Conservation (phyloP, 1,140 invertebrate genomes). For the Conus betulinus region DNA sequence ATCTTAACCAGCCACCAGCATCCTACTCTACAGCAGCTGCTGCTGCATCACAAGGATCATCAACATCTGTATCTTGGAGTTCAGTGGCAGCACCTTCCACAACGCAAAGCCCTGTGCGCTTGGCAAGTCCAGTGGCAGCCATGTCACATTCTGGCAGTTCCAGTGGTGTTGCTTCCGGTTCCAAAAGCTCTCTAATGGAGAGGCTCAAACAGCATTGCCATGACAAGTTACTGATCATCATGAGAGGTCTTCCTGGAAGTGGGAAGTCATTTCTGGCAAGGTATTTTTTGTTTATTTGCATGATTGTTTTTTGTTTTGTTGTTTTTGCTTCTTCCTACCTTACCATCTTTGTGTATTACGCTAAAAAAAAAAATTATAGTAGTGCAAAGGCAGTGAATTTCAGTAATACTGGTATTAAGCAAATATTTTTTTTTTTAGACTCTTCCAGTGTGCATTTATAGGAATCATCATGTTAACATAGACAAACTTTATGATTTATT, state of each 20-base stretch:
- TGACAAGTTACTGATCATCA: constrained; percentile 80
- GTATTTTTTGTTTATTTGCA: constrained; percentile 16
- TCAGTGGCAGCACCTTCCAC: not conserved
- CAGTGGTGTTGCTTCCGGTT: no score
- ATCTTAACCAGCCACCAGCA: not conserved
- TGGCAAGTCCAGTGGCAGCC: not conserved
- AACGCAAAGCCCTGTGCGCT: not conserved
- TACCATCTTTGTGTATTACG: not conserved
- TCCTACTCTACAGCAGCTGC: not conserved
- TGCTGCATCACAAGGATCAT: not conserved
- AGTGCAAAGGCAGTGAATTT: no score
- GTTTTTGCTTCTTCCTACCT: not conserved
- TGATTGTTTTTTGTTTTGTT: not conserved
- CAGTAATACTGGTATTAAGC: no score
- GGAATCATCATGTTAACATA: no score
- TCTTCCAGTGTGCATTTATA: no score
- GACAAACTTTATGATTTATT: no score
- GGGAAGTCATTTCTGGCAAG: constrained; percentile 86
- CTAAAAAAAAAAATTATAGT: no score
- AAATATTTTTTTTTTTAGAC: no score
- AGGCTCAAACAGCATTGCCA: constrained; percentile 18
- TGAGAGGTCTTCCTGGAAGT: constrained; percentile 88
- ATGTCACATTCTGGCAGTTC: not conserved
- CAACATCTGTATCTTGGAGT: not conserved
- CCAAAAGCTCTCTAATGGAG: not conserved